Conservation (phyloP, 2,888 invertebrate genomes). For the Panorpa germanica region DNA sequence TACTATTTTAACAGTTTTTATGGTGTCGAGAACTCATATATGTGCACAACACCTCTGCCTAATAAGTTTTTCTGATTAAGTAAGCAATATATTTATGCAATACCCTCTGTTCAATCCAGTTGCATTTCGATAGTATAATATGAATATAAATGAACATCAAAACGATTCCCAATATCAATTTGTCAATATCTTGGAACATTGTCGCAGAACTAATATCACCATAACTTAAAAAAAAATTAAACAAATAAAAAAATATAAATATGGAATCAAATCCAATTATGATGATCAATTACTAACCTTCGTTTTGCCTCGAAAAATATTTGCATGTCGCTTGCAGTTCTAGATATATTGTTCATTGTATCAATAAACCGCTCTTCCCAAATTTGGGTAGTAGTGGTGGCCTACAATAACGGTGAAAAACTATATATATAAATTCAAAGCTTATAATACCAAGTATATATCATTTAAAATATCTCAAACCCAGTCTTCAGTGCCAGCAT, state of each 20-base stretch:
- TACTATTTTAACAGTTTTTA: no score
- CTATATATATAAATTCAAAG: not conserved
- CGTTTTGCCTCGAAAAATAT: conserved; percentile 39
- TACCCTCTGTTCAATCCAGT: conserved; percentile 54
- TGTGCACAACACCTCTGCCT: not conserved
- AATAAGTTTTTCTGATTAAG: conserved; percentile 12
- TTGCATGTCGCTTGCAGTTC: conserved; percentile 22
- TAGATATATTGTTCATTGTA: conserved; percentile 22
- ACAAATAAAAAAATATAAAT: not conserved
- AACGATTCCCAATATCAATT: conserved; percentile 42
- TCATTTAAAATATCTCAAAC: conserved; percentile 22
- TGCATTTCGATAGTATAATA: conserved; percentile 50
- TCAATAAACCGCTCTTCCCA: conserved; percentile 42
- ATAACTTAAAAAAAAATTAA: conserved; percentile 28
- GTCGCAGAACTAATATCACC: conserved; percentile 52
- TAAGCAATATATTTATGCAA: no score
- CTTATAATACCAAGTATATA: not conserved
- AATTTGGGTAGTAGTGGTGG: conserved; percentile 29
- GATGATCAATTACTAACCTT: conserved; percentile 21
- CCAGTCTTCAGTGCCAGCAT: conserved; percentile 58
- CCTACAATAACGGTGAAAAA: conserved; percentile 18
- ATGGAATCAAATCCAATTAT: not conserved
- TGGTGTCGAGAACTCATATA: no score
- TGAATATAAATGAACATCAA: conserved; percentile 59
- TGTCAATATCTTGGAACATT: conserved; percentile 54